These are phyloP conservation scores for Rana temporaria DNA, from an alignment of 2,113 vertebrate species.

Conservation along the genomic window DNA sequence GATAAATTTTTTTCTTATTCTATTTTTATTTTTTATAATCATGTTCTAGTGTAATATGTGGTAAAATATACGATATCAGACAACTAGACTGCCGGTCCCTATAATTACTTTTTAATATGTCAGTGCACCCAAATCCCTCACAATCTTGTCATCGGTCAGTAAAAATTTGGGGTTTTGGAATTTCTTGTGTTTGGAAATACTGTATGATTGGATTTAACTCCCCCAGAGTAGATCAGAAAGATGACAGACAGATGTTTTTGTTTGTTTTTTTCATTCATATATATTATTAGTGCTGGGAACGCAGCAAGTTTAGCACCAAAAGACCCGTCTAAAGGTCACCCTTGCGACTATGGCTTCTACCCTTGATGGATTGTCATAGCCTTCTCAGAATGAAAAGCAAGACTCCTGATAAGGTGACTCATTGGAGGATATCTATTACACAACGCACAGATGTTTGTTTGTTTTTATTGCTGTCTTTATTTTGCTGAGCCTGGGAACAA, in stretches of 20 bases:
- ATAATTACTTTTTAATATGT: no score
- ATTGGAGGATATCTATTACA: constrained; percentile 13
- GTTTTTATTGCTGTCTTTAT: constrained; percentile 21
- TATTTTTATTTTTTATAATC: no score
- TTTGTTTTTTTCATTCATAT: constrained; percentile 50
- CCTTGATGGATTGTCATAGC: neutral
- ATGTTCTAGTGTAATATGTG: no score
- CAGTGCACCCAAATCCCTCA: neutral
- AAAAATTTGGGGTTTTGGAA: constrained; percentile 16
- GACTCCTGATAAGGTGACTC: constrained; percentile 35
- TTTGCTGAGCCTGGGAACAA: constrained; percentile 45
- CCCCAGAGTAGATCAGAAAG: constrained; percentile 24
- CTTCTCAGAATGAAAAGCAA: neutral
- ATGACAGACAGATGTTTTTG: constrained; percentile 52
- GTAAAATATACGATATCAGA: no score
- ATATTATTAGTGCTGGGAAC: constrained; percentile 56
- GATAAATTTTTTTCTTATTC: no score
- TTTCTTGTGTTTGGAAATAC: constrained; percentile 9
- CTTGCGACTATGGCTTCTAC: constrained; percentile 17
- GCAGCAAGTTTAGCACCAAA: constrained; percentile 31
- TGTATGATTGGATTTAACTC: neutral
- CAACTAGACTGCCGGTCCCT: no score
- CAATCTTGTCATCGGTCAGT: neutral
- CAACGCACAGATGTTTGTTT: constrained; percentile 33
- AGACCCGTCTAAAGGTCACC: neutral